Percentiles rank a stretch among this genome's conserved stretches.
Conservation (phyloP, 2,113 vertebrate species). For the Lophius piscatorius region DNA sequence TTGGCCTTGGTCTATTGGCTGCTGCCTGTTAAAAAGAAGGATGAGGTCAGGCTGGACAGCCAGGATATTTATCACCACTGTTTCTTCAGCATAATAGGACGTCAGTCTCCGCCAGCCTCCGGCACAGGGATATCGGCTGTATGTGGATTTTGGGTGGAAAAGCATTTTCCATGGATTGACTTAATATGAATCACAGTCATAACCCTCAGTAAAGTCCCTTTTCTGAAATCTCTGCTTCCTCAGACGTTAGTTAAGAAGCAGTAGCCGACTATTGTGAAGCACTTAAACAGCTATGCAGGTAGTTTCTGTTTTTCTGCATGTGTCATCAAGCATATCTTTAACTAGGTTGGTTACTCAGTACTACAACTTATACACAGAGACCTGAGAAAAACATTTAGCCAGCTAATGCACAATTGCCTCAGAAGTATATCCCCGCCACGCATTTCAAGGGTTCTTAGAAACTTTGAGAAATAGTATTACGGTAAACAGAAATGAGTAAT, state of each 20-base stretch:
- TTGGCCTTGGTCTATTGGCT: slow-evolving; percentile 43
- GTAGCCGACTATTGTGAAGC: too few relatives aligned
- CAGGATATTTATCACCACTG: slow-evolving; percentile 46
- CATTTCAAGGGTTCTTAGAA: too few relatives aligned
- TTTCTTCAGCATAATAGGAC: slow-evolving; percentile 31
- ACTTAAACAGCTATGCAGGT: too few relatives aligned
- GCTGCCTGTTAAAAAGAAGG: slow-evolving; percentile 49
- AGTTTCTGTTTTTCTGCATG: slow-evolving; percentile 35
- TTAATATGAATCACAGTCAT: too few relatives aligned
- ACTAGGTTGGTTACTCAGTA: not conserved
- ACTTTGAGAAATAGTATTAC: too few relatives aligned
- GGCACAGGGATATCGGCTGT: not conserved
- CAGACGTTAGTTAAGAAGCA: too few relatives aligned
- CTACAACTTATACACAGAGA: too few relatives aligned
- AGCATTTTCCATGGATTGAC: too few relatives aligned
- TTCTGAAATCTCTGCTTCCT: too few relatives aligned
- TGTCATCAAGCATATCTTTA: slow-evolving; percentile 11
- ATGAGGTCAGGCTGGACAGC: slow-evolving; percentile 44
- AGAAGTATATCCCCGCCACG: not conserved
- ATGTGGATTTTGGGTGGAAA: not conserved
- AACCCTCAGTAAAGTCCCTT: too few relatives aligned
- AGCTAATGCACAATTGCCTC: not conserved
- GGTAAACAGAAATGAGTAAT: too few relatives aligned
- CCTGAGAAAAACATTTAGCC: not conserved
- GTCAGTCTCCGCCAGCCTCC: not conserved